These are phyloP conservation scores for Aphodius granarius DNA, from an alignment of 2,888 invertebrate genomes.

Conservation along the genomic window DNA sequence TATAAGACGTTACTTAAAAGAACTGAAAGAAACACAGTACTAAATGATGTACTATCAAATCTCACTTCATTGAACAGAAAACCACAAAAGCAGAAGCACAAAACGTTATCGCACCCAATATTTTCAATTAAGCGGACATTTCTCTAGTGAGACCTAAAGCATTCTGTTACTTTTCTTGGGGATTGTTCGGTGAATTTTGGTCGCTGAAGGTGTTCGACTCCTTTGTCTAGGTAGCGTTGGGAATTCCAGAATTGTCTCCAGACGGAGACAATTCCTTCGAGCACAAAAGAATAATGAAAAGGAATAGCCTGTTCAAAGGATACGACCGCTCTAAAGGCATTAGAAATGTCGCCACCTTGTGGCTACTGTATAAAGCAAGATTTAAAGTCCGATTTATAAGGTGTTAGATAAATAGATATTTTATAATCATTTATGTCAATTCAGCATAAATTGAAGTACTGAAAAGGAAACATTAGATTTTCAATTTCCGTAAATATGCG, in stretches of 20 bases:
- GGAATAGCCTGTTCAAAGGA: not conserved
- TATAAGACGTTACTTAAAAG: no score
- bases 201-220: not conserved
- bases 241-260: not conserved
- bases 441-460: no score
- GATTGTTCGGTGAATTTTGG: not conserved
- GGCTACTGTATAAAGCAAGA: not conserved
- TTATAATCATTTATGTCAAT: no score
- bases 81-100: no score
- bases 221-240: not conserved
- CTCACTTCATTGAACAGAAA: no score
- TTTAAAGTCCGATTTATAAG: no score
- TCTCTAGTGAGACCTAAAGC: not conserved
- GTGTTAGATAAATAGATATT: no score
- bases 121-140: not conserved
- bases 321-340: not conserved
- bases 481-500: not conserved
- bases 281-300: not conserved
- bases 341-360: not conserved
- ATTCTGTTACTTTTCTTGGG: not conserved
- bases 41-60: no score
- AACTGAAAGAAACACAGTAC: no score
- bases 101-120: no score
- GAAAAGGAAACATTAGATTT: no score
- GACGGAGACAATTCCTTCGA: not conserved